These are phyloP conservation scores for Eupithecia subumbrata DNA, from an alignment of 2,888 invertebrate species.

Conservation along the genomic window DNA sequence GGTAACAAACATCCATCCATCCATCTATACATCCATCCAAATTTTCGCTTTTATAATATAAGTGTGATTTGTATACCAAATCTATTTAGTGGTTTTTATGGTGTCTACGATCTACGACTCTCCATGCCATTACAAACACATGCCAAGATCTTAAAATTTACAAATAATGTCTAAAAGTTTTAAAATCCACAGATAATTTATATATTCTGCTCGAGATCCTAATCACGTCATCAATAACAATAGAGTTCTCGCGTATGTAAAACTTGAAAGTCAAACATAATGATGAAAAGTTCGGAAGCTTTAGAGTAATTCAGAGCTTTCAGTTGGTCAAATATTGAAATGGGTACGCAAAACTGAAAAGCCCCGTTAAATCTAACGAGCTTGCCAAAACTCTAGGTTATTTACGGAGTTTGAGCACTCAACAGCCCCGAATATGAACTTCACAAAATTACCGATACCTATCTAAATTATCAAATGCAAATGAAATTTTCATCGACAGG, in stretches of 20 bases:
- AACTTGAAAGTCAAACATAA: background rate
- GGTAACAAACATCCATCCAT: no score
- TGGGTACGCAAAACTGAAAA: constrained; percentile 9
- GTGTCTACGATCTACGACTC: no score
- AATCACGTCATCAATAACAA: background rate
- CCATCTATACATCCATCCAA: no score
- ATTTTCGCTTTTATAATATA: no score
- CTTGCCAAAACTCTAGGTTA: constrained; percentile 8
- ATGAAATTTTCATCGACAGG: background rate
- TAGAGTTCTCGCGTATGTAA: background rate
- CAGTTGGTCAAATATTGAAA: background rate
- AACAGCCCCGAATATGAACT: constrained; percentile 1
- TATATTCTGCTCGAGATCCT: background rate
- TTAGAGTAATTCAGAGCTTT: constrained; percentile 4
- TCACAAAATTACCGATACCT: background rate
- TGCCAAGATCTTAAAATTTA: background rate
- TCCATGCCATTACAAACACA: background rate
- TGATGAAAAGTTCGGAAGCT: background rate
- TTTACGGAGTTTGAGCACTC: constrained; percentile 2
- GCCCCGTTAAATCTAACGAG: constrained; percentile 10
- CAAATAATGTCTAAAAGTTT: background rate
- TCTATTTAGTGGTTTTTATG: no score
- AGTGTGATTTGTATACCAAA: no score
- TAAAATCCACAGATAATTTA: background rate
- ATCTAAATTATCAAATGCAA: background rate